These are phyloP conservation scores for Alfaro cultratus DNA, from an alignment of 2,797 vertebrate genomes.

Conservation along the genomic window DNA sequence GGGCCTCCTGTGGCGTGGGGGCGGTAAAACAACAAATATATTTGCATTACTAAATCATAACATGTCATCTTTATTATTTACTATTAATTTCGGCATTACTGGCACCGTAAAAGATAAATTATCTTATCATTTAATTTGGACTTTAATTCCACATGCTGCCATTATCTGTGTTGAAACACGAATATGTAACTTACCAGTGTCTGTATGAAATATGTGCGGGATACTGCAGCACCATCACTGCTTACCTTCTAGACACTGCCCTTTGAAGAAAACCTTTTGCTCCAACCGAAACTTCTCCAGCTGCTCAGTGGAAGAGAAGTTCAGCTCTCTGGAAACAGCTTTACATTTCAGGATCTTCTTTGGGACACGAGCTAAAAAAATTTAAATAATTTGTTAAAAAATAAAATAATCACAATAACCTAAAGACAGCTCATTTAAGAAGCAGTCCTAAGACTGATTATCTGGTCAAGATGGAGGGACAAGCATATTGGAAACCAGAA, in stretches of 20 bases:
- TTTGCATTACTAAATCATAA: too few relatives aligned
- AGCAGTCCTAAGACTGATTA: not conserved
- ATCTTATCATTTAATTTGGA: not conserved
- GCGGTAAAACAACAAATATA: too few relatives aligned
- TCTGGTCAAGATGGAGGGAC: too few relatives aligned
- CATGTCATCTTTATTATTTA: too few relatives aligned
- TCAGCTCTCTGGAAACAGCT: constrained; percentile 97
- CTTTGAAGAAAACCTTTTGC: constrained; percentile 99
- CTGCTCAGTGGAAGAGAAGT: constrained; percentile 97
- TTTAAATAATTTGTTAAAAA: too few relatives aligned
- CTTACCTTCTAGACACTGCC: constrained; percentile 98
- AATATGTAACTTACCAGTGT: not conserved
- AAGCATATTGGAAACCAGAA: too few relatives aligned
- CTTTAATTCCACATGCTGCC: not conserved
- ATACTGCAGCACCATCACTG: not conserved
- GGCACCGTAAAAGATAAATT: too few relatives aligned
- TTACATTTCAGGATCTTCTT: constrained; percentile 99
- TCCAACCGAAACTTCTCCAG: constrained; percentile 99
- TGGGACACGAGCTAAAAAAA: constrained; percentile 89
- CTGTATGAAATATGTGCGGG: not conserved
- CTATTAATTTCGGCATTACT: too few relatives aligned
- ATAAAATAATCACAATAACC: too few relatives aligned
- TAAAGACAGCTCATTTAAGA: not conserved
- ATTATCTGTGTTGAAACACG: not conserved
- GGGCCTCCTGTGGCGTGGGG: too few relatives aligned